Percentiles rank a stretch among this genome's conserved stretches.
Evolutionary conservation across 2,888 invertebrate genomes (phyloP).

Genomic region (Epinotia bilunana): DNA sequence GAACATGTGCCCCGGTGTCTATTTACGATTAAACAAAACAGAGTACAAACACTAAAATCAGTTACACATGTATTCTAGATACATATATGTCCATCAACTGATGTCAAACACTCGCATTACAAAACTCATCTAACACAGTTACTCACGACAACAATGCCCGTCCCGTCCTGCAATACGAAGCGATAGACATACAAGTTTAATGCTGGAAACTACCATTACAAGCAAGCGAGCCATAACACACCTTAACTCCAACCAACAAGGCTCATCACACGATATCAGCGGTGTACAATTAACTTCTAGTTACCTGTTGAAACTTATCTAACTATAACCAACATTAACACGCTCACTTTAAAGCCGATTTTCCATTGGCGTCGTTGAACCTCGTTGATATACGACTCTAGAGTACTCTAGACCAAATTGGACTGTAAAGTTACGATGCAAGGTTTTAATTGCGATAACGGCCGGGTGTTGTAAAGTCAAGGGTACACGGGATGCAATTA

Average conservation of each 20-base stretch:
- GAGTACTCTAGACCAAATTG: not conserved
- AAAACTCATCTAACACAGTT: not conserved
- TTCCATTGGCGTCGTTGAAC: not conserved
- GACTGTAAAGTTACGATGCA: not conserved
- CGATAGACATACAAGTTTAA: slow-evolving; percentile 18
- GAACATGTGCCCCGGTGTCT: no score
- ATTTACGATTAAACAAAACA: no score
- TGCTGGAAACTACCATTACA: slow-evolving; percentile 3
- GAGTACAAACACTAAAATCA: not conserved
- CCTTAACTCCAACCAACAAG: not conserved
- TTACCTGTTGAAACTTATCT: slow-evolving; percentile 13
- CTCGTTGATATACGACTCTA: not conserved
- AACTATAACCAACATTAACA: slow-evolving; percentile 1
- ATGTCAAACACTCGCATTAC: not conserved
- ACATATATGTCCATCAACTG: no score
- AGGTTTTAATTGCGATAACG: slow-evolving; percentile 2
- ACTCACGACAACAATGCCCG: not conserved
- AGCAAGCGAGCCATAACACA: not conserved
- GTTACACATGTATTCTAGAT: no score
- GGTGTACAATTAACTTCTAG: slow-evolving; percentile 4
- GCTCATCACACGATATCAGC: slow-evolving; percentile 2
- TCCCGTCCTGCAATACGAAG: not conserved
- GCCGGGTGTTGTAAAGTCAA: not conserved
- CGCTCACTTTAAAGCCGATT: not conserved
- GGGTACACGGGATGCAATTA: slow-evolving; percentile 20